Base-by-base conservation (phyloP, 2,113 vertebrate species). In the Cranoglanis bouderius region DNA sequence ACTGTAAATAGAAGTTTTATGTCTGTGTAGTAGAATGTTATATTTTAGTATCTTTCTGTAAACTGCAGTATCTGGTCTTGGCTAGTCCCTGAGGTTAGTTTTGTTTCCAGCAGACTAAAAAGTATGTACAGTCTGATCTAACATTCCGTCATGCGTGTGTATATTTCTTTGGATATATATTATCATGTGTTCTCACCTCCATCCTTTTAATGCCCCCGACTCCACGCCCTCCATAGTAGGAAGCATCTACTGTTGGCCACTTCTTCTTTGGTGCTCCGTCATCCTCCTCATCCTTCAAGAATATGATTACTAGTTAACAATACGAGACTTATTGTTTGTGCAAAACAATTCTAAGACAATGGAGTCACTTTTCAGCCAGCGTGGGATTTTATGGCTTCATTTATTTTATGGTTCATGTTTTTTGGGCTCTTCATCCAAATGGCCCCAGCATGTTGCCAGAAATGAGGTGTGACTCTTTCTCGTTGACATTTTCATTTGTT, bases 141-240 rank as follows among this genome's bases (percentile, higher is more conserved):
- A 24, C 8, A 46, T 77, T 51, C 43, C 0, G 14, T 13, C 0
- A 3, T 81, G 43, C 29, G 38, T 46, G 18, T 59, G 1, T 57
- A 59, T 24, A 4, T 53, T 1, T 32, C 13, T 53, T 1, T 53
- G 43, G n/a, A n/a, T 29, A 51, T 8, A 35, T 24, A 59, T 82
- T 38, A 82, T 26, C 35, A 82, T 16, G 0, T 24, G 19, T 65
- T 77, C 88, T 95, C 85, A 99, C 98, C 97, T 99, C 98, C 98
- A 99, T 99, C 85, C 98, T 94, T 93, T 99, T 99, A 91, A 99
- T 99, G 84, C 98, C 98, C 0, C 98, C 98, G 29, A 99, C 98
- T 3, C 98, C 98, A 92, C 98, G 95, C 6, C 98, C 98, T 4
- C 98, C 98, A 0, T 99, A 99, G 85, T 99, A 99, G 53, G 98